Evolutionary conservation across 2,113 vertebrate species (phyloP).

Genomic region (Callaeas wilsoni): DNA sequence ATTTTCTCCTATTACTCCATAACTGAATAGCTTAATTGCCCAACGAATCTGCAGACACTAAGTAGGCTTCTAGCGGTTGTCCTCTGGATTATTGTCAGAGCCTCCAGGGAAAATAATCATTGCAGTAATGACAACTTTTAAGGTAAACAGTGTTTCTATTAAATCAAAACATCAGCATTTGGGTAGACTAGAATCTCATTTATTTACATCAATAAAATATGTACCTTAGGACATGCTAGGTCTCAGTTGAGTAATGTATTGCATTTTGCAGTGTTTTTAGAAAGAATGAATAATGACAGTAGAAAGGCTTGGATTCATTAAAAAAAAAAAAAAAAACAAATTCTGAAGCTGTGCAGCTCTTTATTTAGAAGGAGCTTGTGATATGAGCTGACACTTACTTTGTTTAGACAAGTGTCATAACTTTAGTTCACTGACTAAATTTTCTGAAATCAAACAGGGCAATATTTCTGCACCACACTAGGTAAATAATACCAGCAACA

Average conservation of each 20-base stretch:
- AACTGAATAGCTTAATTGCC: neutral
- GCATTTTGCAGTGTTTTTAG: constrained; percentile 65
- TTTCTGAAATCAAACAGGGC: constrained; percentile 53
- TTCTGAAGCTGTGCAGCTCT: constrained; percentile 42
- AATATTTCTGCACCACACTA: constrained; percentile 37
- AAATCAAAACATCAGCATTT: constrained; percentile 63
- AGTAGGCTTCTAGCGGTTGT: neutral
- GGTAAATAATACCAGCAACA: constrained; percentile 33
- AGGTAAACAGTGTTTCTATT: constrained; percentile 53
- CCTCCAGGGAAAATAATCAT: constrained; percentile 56
- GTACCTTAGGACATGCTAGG: constrained; percentile 52
- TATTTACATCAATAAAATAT: constrained; percentile 74
- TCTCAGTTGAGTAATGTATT: constrained; percentile 60
- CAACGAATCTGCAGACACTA: neutral
- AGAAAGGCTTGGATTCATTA: constrained; percentile 64
- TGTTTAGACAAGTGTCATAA: constrained; percentile 74
- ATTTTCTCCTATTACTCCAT: neutral
- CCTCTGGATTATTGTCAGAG: neutral
- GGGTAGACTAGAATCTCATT: constrained; percentile 55
- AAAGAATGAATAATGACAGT: constrained; percentile 71
- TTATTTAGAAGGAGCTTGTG: constrained; percentile 68
- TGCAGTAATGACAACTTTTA: constrained; percentile 51
- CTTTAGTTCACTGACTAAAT: constrained; percentile 61
- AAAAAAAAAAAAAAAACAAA: constrained; percentile 78
- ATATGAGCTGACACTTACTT: constrained; percentile 67